Conservation (phyloP, 2,113 vertebrate genomes). For the Neotoma lepida region DNA sequence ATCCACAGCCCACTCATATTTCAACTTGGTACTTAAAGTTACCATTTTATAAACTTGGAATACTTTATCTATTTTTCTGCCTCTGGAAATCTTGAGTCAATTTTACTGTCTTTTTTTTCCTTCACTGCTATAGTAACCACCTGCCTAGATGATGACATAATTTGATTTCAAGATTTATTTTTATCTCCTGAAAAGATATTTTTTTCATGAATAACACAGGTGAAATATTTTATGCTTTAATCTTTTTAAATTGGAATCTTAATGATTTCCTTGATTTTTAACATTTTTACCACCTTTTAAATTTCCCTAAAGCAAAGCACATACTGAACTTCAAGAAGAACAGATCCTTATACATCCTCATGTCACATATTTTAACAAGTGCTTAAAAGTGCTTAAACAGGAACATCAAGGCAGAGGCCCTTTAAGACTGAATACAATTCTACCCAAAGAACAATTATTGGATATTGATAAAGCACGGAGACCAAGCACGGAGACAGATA, state of each 20-base stretch:
- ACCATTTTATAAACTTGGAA: slow-evolving; percentile 44
- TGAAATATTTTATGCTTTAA: slow-evolving; percentile 44
- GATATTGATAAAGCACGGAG: not conserved
- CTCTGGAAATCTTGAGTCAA: slow-evolving; percentile 16
- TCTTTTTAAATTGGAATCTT: slow-evolving; percentile 44
- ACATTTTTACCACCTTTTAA: not conserved
- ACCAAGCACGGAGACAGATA: not conserved
- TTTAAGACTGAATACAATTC: not conserved
- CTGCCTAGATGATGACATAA: slow-evolving; percentile 55
- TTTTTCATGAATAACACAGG: slow-evolving; percentile 61
- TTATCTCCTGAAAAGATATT: slow-evolving; percentile 57
- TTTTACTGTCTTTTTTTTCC: not conserved
- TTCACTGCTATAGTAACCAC: slow-evolving; percentile 28
- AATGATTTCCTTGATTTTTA: slow-evolving; percentile 46
- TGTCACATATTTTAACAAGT: not conserved
- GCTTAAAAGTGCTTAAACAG: not conserved
- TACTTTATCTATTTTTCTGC: slow-evolving; percentile 26
- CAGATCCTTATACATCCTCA: not conserved
- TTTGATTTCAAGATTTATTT: slow-evolving; percentile 63
- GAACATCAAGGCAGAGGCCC: not conserved
- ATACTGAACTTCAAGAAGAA: not conserved
- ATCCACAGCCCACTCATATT: slow-evolving; percentile 6
- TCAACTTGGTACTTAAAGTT: slow-evolving; percentile 36
- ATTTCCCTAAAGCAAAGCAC: slow-evolving; percentile 50
- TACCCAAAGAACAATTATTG: not conserved